Conservation (phyloP, 2,888 invertebrate genomes). For the Arge pagana region DNA sequence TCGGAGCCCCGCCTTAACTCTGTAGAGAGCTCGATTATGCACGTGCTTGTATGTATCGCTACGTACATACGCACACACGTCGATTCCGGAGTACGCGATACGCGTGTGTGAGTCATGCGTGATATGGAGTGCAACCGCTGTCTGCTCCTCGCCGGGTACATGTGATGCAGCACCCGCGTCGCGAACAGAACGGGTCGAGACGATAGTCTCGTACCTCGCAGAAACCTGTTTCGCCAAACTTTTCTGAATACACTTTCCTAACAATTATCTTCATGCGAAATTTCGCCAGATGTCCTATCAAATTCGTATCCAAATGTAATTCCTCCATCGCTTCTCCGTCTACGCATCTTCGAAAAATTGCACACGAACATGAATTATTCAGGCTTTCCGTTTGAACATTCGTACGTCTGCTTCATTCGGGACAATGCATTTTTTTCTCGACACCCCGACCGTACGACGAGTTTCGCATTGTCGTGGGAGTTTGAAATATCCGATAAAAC, state of each 20-base stretch:
- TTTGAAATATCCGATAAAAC: slow-evolving; percentile 41
- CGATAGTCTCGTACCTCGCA: slow-evolving; percentile 38
- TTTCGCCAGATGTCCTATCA: slow-evolving; percentile 19
- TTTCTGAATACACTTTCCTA: slow-evolving; percentile 51
- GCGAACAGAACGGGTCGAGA: slow-evolving; percentile 9
- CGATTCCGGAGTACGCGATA: neutral
- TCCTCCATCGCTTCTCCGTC: neutral
- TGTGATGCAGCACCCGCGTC: too few relatives aligned
- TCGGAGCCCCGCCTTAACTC: neutral
- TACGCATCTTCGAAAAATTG: slow-evolving; percentile 15
- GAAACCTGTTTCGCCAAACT: slow-evolving; percentile 53
- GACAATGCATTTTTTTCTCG: slow-evolving; percentile 48
- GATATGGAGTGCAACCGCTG: too few relatives aligned
- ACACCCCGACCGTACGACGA: slow-evolving; percentile 18
- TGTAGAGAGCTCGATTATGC: neutral
- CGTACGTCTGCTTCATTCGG: slow-evolving; percentile 34
- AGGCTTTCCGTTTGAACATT: slow-evolving; percentile 32
- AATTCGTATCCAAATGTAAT: neutral
- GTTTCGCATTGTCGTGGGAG: slow-evolving; percentile 54
- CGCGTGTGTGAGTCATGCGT: too few relatives aligned
- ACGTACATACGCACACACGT: neutral
- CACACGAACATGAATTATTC: too few relatives aligned
- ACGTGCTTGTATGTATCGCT: neutral
- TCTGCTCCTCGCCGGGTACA: too few relatives aligned
- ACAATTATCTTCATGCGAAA: slow-evolving; percentile 40